These are phyloP conservation scores for Megalurothrips usitatus DNA, from an alignment of 2,888 invertebrate species.

Conservation along the genomic window DNA sequence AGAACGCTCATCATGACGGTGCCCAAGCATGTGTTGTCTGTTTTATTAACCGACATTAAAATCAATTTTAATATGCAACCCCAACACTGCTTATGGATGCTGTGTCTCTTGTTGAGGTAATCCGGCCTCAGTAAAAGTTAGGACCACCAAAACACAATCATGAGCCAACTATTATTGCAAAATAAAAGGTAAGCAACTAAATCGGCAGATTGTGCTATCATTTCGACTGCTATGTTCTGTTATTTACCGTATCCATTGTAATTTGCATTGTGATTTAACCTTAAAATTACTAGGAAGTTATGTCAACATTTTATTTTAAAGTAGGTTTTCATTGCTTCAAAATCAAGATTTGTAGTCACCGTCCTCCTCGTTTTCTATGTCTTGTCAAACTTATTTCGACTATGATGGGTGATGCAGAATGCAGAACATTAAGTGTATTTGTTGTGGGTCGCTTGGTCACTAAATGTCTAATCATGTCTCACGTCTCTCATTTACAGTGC, in stretches of 20 bases:
- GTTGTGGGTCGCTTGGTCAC: too few relatives aligned
- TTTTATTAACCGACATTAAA: too few relatives aligned
- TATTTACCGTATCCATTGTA: neutral
- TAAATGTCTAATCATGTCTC: neutral
- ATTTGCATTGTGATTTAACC: neutral
- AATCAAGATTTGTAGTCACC: neutral
- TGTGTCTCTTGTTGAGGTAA: neutral
- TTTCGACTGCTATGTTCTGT: neutral
- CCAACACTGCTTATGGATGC: neutral
- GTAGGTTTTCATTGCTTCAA: too few relatives aligned
- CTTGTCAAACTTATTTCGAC: neutral
- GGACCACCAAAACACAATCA: neutral
- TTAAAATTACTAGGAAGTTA: neutral
- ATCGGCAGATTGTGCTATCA: neutral
- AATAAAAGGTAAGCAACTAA: neutral
- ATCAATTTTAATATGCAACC: too few relatives aligned
- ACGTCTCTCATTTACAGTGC: neutral
- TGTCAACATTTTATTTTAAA: neutral
- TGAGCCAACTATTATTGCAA: neutral
- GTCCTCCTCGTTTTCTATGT: neutral
- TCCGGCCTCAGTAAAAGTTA: neutral
- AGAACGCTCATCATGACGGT: too few relatives aligned
- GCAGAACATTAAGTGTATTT: too few relatives aligned
- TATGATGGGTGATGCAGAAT: too few relatives aligned
- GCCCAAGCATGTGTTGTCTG: too few relatives aligned